These are phyloP conservation scores for Bombylius discolor DNA, from an alignment of 2,888 invertebrate species.

Conservation along the genomic window DNA sequence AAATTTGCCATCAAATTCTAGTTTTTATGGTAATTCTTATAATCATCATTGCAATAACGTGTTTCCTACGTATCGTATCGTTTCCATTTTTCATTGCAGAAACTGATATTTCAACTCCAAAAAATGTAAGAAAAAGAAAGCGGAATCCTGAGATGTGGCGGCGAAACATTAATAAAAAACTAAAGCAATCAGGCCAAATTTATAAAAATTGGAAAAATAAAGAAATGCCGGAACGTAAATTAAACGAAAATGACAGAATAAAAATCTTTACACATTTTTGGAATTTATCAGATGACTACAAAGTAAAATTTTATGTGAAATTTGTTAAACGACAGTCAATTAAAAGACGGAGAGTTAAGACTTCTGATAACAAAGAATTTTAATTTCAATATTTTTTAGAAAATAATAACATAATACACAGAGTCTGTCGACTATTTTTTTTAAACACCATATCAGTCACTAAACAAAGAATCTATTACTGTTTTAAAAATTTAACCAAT, in stretches of 20 bases:
- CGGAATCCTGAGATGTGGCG: background rate
- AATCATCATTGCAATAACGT: background rate
- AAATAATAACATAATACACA: background rate
- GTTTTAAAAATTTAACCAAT: background rate
- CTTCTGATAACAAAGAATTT: background rate
- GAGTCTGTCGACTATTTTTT: background rate
- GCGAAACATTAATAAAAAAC: background rate
- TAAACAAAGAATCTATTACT: background rate
- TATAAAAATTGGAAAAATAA: background rate
- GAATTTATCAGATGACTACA: background rate
- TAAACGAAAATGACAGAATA: background rate
- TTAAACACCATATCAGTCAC: background rate
- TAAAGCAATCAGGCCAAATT: conserved; percentile 2
- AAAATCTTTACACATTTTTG: background rate
- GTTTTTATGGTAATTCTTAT: no score
- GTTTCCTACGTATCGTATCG: background rate
- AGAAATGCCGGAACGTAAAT: background rate
- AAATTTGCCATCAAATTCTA: no score
- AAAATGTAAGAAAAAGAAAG: background rate
- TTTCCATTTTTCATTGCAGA: background rate
- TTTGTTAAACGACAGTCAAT: background rate
- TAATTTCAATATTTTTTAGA: background rate
- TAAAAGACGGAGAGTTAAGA: background rate
- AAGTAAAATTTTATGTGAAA: background rate
- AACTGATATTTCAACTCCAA: background rate